Base-by-base conservation (phyloP, 2,888 invertebrate species). In the Ellobium chinense region DNA sequence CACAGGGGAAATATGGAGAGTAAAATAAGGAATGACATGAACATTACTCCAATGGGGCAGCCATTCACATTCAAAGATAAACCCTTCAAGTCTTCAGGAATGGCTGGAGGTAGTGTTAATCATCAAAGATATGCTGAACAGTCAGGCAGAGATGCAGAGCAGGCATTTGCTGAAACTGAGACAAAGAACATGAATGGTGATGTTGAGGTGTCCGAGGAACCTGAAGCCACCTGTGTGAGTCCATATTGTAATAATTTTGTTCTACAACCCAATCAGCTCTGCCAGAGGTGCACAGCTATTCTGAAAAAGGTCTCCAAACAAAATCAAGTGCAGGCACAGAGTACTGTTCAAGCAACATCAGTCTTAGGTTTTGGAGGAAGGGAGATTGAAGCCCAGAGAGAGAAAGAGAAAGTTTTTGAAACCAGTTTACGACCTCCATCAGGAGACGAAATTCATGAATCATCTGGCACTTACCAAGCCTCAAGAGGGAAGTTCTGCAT, bases 201-300 rank as follows among this genome's bases (percentile, higher is more conserved):
- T 1, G 68, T 37, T 12, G 65, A 79, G 14, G 68, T 83, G 14
- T 76, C 82, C 24, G 79, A 73, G 34, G 83, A 85, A 29, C 86
- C 87, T 0, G 87, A 87, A 39, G 77, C 80, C 1, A 83, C 84
- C 62, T 89, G 89, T 85, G 86, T 82, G 2, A 87, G 86, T 9
- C 84, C 86, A 4, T 54, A 80, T 37, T 89, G 89, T 82, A 65
- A 84, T 0, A 80, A 74, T 14, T 79, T 86, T 73, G 85, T 88
- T 21, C 85, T 85, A 46, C 87, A 87, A 27, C 88, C 87, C 9
- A 82, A 84, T 27, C 83, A 84, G 34, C 85, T 88, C n/a, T 89
- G 89, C 83, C 84, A 84, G 4, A 78, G 78, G 2, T 89, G 89
- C 72, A 81, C 63, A 9, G 80, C 73, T 37, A 86, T 85, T n/a